Percentiles rank a stretch among this genome's conserved stretches.
phyloP scores from a whole-genome alignment of 1,140 invertebrate species.

The Pomphorhynchus laevis region DNA sequence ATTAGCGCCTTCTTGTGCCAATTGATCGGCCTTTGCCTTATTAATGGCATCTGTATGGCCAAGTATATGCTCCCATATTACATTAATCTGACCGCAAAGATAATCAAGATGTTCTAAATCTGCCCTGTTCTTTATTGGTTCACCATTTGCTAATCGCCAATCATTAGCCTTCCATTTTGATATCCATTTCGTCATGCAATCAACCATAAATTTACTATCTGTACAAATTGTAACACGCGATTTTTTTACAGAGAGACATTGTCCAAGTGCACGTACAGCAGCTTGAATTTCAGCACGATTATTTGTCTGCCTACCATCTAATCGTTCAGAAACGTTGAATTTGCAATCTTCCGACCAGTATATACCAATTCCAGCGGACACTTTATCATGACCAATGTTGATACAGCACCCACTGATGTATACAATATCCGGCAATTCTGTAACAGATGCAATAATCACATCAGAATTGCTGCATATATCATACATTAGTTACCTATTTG shows the following conservation, averaged over 20 bases:
- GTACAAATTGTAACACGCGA: slow-evolving; percentile 42
- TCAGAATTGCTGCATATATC: no score
- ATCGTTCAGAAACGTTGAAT: slow-evolving; percentile 39
- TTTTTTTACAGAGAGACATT: slow-evolving; percentile 30
- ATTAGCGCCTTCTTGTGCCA: no score
- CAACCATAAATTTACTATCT: slow-evolving; percentile 62
- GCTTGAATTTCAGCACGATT: slow-evolving; percentile 92
- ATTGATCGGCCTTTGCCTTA: no score
- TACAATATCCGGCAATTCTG: slow-evolving; percentile 29
- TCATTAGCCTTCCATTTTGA: slow-evolving; percentile 42
- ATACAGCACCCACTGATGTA: slow-evolving; percentile 60
- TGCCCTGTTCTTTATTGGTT: slow-evolving; percentile 41
- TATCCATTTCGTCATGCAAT: slow-evolving; percentile 43
- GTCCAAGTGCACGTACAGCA: slow-evolving; percentile 36
- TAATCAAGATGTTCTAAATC: slow-evolving; percentile 39
- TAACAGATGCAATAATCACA: no score
- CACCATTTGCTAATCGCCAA: slow-evolving; percentile 35
- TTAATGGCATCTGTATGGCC: no score
- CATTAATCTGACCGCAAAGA: slow-evolving; percentile 1
- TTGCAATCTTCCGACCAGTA: slow-evolving; percentile 46
- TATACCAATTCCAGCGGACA: slow-evolving; percentile 62
- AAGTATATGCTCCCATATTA: slow-evolving; percentile 7
- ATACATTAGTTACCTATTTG: no score
- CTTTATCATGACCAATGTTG: slow-evolving; percentile 33
- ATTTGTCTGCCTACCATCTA: slow-evolving; percentile 46